Evolutionary conservation across 1,140 invertebrate species (phyloP).

Genomic region (Dreissena rostriformis): DNA sequence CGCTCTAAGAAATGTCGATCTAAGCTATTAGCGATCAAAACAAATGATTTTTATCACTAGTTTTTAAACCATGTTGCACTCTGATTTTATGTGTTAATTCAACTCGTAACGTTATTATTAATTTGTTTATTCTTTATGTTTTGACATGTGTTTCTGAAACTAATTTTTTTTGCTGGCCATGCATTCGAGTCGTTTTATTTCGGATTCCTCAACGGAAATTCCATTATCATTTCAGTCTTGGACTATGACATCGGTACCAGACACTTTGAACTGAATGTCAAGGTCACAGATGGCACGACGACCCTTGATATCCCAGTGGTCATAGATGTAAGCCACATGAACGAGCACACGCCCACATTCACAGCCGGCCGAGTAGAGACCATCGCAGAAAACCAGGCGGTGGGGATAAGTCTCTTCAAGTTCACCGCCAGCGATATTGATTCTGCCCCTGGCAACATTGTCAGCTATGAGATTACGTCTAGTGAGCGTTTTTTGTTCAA

Average conservation of each 20-base stretch:
- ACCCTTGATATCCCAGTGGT: slow-evolving; percentile 55
- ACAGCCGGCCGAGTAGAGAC: slow-evolving; percentile 40
- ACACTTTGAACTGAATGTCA: slow-evolving; percentile 62
- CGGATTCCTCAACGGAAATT: too few relatives aligned
- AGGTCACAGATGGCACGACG: slow-evolving; percentile 60
- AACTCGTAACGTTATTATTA: too few relatives aligned
- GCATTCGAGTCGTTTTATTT: too few relatives aligned
- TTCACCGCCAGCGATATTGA: slow-evolving; percentile 66
- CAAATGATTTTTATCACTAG: too few relatives aligned
- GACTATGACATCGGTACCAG: slow-evolving; percentile 69
- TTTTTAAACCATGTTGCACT: too few relatives aligned
- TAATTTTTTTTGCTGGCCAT: too few relatives aligned
- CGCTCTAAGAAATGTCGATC: too few relatives aligned
- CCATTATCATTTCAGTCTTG: slow-evolving; percentile 51
- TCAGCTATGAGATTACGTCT: slow-evolving; percentile 57
- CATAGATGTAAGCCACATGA: slow-evolving; percentile 58
- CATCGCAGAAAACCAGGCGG: slow-evolving; percentile 57
- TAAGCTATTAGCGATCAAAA: too few relatives aligned
- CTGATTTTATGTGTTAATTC: too few relatives aligned
- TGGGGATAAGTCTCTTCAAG: slow-evolving; percentile 51
- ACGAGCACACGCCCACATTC: slow-evolving; percentile 66
- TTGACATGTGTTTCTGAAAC: too few relatives aligned
- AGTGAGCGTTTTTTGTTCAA: slow-evolving; percentile 42
- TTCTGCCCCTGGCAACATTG: slow-evolving; percentile 58
- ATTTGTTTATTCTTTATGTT: too few relatives aligned